Base-by-base conservation (phyloP, 2,113 vertebrate genomes). In the Dissostichus mawsoni region DNA sequence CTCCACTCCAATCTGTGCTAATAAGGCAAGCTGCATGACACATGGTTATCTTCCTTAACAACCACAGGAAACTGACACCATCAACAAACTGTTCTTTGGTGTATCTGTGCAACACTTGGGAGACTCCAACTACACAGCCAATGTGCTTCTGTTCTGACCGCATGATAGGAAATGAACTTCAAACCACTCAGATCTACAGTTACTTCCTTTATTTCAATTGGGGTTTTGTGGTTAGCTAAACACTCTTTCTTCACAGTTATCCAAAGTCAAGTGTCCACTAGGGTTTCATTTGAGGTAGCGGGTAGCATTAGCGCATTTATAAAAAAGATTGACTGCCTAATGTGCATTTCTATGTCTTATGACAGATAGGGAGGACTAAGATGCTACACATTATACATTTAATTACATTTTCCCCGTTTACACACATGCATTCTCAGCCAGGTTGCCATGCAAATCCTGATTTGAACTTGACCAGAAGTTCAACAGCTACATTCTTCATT, bases 71-170 rank as follows among this genome's bases (percentile, higher is more conserved):
- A 23, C 23, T 58, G 45, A 23, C 17, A 20, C 23, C 41, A 44
- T n/a, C 44, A 57, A 74, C 79, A 81, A 23, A 64, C 50, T 41
- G 20, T 8, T 77, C 56, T 10, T 36, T 45, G 8, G 11, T 66
- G 4, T 48, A 17, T 33, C 45, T 67, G 29, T 25, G 11, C 9
- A 61, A 79, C 50, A 18, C 12, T 41, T 51, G 50, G 72, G 50
- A 69, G 52, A 16, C 58, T 45, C 62, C 3, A 23, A 75, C 72
- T 55, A 33, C 29, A 14, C 41, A 68, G 25, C 16, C 36, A 29
- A 9, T 17, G 11, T n/a, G 45, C 11, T 41, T 55, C 44, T 52
- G 44, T 23, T 18, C 41, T 0, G 14, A 51, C 50, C 70, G 18
- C 41, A 10, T 44, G 20, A 41, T 41, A 41, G 41, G 14, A 69